These are phyloP conservation scores for Oxyruncus cristatus DNA, from an alignment of 2,113 vertebrate genomes.

Conservation along the genomic window DNA sequence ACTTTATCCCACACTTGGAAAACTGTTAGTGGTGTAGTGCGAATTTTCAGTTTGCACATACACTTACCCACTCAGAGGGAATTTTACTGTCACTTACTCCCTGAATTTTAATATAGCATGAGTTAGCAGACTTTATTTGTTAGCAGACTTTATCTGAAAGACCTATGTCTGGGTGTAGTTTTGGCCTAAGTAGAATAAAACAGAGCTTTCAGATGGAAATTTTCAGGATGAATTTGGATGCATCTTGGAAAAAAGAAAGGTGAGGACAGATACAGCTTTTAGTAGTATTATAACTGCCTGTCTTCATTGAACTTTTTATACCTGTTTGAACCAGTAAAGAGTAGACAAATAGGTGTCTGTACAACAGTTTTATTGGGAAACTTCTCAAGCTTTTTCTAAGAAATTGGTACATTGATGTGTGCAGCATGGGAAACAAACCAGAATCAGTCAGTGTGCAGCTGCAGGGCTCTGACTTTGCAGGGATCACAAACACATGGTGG, in stretches of 20 bases:
- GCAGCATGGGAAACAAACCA: background rate
- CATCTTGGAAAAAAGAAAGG: background rate
- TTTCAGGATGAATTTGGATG: background rate
- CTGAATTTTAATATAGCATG: background rate
- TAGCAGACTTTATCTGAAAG: background rate
- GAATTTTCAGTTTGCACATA: background rate
- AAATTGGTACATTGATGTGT: background rate
- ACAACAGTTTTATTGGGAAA: background rate
- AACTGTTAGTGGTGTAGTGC: background rate
- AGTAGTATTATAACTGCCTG: background rate
- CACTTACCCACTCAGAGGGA: background rate
- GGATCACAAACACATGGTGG: background rate
- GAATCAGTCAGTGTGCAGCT: background rate
- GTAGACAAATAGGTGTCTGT: background rate
- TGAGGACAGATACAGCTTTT: background rate
- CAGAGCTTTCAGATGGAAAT: background rate
- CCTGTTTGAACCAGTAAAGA: background rate
- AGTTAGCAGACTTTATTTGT: background rate
- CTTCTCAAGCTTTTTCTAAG: background rate
- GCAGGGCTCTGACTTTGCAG: background rate
- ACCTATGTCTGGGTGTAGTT: background rate
- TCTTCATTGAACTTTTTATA: background rate
- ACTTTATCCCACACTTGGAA: background rate
- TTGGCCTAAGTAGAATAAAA: background rate
- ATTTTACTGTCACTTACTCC: background rate